Conservation (phyloP, 2,113 vertebrate genomes). For the Uria aalge region DNA sequence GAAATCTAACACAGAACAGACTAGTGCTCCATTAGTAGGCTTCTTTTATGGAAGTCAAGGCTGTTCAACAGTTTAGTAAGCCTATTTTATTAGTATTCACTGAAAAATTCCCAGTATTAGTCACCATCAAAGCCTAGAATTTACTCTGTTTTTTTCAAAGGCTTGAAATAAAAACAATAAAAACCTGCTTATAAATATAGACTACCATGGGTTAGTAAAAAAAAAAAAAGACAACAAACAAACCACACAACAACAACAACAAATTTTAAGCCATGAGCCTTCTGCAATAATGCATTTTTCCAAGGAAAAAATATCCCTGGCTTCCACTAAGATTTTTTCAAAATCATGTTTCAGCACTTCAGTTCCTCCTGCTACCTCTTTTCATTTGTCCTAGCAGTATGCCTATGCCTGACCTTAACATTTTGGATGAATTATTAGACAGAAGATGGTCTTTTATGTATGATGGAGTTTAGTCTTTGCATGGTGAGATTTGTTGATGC, state of each 20-base stretch:
- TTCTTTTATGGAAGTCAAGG: neutral
- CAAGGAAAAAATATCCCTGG: neutral
- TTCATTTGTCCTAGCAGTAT: neutral
- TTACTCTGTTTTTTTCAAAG: neutral
- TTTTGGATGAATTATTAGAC: neutral
- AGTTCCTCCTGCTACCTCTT: neutral
- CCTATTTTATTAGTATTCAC: neutral
- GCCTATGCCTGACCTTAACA: neutral
- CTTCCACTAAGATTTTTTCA: neutral
- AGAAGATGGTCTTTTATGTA: neutral
- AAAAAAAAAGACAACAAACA: neutral
- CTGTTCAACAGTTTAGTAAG: neutral
- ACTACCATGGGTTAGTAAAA: neutral
- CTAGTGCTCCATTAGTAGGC: neutral
- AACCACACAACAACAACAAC: neutral
- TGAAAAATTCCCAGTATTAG: neutral
- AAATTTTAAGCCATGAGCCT: neutral
- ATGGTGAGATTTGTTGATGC: neutral
- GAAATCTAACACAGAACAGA: neutral
- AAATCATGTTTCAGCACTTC: neutral
- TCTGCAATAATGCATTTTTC: neutral
- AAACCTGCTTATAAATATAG: neutral
- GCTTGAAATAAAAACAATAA: neutral
- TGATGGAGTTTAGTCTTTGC: neutral
- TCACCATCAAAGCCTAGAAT: neutral